Conservation (phyloP, 2,888 invertebrate genomes). For the Melieria picta region DNA sequence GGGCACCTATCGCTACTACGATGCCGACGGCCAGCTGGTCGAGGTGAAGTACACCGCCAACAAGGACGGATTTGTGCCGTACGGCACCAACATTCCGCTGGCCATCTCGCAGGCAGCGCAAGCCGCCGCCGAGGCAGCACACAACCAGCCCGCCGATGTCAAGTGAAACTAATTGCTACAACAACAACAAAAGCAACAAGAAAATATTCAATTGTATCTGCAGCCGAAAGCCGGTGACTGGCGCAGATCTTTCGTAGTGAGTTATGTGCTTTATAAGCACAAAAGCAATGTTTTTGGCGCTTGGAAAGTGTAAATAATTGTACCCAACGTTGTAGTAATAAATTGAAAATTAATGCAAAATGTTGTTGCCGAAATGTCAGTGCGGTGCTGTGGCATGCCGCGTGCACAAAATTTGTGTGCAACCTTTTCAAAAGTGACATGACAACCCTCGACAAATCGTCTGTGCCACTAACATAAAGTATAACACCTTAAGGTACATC, state of each 20-base stretch:
- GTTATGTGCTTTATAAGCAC: slow-evolving; percentile 23
- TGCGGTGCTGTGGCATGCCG: background rate
- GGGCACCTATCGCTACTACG: slow-evolving; percentile 62
- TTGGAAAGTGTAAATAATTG: background rate
- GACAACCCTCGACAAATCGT: slow-evolving; percentile 18
- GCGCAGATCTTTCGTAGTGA: no score
- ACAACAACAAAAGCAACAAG: background rate
- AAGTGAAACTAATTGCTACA: background rate
- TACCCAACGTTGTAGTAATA: background rate
- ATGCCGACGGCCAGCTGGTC: slow-evolving; percentile 56
- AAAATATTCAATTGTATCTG: no score
- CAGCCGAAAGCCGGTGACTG: no score
- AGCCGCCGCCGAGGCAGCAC: slow-evolving; percentile 52
- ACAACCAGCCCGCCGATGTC: slow-evolving; percentile 17
- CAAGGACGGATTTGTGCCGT: slow-evolving; percentile 63
- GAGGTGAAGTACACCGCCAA: slow-evolving; percentile 63
- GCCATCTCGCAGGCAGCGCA: slow-evolving; percentile 57
- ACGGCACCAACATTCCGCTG: slow-evolving; percentile 56
- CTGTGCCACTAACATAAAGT: slow-evolving; percentile 23
- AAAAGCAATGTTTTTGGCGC: background rate
- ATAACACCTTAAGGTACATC: slow-evolving; percentile 24
- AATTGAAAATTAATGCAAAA: background rate
- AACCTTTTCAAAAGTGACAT: slow-evolving; percentile 32
- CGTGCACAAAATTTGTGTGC: slow-evolving; percentile 23
- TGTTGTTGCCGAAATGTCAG: slow-evolving; percentile 3